A percentile compares a stretch with the other conserved stretches of the same genome.
Evolutionary conservation across 2,113 vertebrate species (phyloP).

Genomic region (Mellivora capensis): DNA sequence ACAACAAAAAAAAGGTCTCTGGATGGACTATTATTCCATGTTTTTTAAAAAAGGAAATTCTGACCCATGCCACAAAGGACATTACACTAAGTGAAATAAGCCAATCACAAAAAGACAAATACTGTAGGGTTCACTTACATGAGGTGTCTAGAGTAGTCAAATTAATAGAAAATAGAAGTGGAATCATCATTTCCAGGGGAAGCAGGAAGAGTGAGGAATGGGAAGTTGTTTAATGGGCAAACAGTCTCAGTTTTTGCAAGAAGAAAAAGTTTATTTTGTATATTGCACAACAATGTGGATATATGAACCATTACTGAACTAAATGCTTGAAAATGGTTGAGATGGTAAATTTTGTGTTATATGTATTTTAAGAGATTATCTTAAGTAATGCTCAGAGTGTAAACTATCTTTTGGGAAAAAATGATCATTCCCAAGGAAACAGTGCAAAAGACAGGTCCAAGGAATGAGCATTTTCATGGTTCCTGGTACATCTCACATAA

Average conservation of each 20-base stretch:
- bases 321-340: neutral
- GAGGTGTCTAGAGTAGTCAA: neutral
- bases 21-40: neutral
- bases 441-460: constrained; percentile 3
- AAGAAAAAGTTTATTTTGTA: neutral
- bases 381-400: neutral
- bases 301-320: neutral
- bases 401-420: constrained; percentile 10
- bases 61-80: neutral
- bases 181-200: neutral
- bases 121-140: neutral
- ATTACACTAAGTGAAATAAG: neutral
- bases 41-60: neutral
- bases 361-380: neutral
- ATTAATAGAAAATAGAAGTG: neutral
- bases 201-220: neutral
- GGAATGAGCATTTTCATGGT: neutral
- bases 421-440: neutral
- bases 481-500: neutral
- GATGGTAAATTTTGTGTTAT: neutral
- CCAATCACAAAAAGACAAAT: neutral
- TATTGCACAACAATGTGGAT: neutral
- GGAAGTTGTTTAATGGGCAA: neutral
- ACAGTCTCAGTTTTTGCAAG: neutral
- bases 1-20: neutral